Evolutionary conservation across 2,888 invertebrate genomes (phyloP), one percentile per base, ranked within the genome.

Genomic region (Epirrhoe tristata): DNA sequence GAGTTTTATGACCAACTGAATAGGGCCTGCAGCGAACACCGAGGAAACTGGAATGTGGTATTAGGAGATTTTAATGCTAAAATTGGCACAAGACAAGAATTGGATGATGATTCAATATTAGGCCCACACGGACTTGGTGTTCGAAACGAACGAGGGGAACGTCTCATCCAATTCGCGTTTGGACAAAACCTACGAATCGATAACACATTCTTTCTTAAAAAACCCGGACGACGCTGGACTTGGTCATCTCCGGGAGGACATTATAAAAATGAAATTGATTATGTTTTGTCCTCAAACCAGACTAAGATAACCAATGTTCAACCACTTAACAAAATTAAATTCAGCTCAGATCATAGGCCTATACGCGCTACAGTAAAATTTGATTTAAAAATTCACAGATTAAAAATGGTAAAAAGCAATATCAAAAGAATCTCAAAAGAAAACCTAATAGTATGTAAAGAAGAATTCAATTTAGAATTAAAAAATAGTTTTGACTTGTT

Each of bases 1-100:
- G 66, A 52, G 0, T 60, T 66, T 17, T 66, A 66, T 48, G 58
- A 58, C 32, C 14, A 32, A 50, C 34, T 58, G 12, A 32, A 58
- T 50, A 58, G 14, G 12, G 43, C 46, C 7, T 54, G 31, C 31
- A 34, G 32, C 17, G 54, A 56, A 24, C 12, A 53, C 32, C 12
- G 53, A 32, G 53, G 53, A 12, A 32, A 32, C 5, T 53, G 53
- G 53, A 32, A 12, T 53, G 36, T 36, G 36, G 5, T 36, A 3
- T 1, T 36, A 10, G 36, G 36, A 36, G 36, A 36, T 10, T 36
- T 36, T 10, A 36, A 36, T 36, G 36, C 36, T 1, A 36, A 36
- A 32, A 16, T 5, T 32, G 53, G 53, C 5, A 12, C n/a, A 3
- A 3, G 17, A 53, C 53, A 53, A 16, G 34, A 53, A 53, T 5